Evolutionary conservation across 2,888 invertebrate species (phyloP).

Genomic region (Xylocampa areola): DNA sequence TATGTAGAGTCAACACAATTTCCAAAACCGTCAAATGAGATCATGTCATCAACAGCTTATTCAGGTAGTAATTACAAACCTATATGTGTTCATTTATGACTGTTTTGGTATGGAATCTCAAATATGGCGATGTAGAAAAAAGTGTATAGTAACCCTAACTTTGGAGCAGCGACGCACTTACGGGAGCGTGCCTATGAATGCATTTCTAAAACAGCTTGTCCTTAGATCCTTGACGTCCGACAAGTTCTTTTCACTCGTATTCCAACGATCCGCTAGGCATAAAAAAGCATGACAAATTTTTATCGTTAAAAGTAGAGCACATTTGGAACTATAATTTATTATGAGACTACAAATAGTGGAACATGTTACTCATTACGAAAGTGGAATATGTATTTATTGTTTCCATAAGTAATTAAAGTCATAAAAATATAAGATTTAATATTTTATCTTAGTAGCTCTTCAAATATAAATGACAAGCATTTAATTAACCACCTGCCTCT

Average conservation of each 20-base stretch:
- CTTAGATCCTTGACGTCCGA: slow-evolving; percentile 48
- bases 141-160: slow-evolving; percentile 48
- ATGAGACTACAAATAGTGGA: no score
- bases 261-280: slow-evolving; percentile 28
- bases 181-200: slow-evolving; percentile 82
- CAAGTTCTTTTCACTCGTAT: slow-evolving; percentile 39
- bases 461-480: slow-evolving; percentile 47
- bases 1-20: no score
- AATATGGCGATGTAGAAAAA: neutral
- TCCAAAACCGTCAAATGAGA: no score
- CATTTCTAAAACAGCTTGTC: slow-evolving; percentile 72
- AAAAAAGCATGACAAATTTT: slow-evolving; percentile 3
- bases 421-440: slow-evolving; percentile 9
- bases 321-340: neutral
- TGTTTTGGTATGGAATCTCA: neutral
- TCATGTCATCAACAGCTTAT: no score
- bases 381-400: neutral
- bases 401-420: neutral
- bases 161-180: slow-evolving; percentile 49
- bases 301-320: neutral
- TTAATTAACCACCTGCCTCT: slow-evolving; percentile 57
- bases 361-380: neutral
- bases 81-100: no score
- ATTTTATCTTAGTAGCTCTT: slow-evolving; percentile 28
- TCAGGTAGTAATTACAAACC: no score